These are phyloP conservation scores for Tipula confusa DNA, from an alignment of 2,888 invertebrate genomes.

Conservation along the genomic window DNA sequence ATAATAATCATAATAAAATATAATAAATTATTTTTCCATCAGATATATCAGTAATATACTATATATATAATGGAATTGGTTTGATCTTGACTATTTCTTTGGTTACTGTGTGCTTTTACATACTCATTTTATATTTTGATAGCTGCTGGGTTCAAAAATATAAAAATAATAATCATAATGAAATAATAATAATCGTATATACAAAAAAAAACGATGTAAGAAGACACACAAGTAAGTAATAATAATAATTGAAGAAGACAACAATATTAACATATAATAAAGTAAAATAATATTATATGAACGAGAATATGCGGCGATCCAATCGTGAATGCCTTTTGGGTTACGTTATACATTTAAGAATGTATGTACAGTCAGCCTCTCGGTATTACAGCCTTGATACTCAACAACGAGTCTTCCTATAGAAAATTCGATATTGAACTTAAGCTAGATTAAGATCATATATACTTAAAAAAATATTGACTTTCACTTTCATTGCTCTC, in stretches of 20 bases:
- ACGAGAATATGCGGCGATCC: background rate
- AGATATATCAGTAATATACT: background rate
- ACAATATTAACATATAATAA: constrained; percentile 10
- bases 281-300: background rate
- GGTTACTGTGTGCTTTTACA: background rate
- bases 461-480: no score
- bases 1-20: constrained; percentile 25
- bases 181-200: background rate
- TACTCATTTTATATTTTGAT: background rate
- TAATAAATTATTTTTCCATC: constrained; percentile 3
- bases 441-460: no score
- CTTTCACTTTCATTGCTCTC: no score
- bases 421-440: background rate
- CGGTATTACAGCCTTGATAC: background rate
- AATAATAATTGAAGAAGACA: constrained; percentile 21
- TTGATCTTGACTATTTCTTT: constrained; percentile 3
- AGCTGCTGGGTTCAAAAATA: constrained; percentile 6
- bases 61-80: background rate
- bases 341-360: background rate
- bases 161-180: no score
- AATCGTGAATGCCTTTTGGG: constrained; percentile 3
- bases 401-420: background rate
- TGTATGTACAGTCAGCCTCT: background rate
- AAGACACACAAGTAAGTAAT: constrained; percentile 3
- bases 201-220: background rate